Base-by-base conservation (phyloP, 2,888 invertebrate species). In the Smittia aterrima region DNA sequence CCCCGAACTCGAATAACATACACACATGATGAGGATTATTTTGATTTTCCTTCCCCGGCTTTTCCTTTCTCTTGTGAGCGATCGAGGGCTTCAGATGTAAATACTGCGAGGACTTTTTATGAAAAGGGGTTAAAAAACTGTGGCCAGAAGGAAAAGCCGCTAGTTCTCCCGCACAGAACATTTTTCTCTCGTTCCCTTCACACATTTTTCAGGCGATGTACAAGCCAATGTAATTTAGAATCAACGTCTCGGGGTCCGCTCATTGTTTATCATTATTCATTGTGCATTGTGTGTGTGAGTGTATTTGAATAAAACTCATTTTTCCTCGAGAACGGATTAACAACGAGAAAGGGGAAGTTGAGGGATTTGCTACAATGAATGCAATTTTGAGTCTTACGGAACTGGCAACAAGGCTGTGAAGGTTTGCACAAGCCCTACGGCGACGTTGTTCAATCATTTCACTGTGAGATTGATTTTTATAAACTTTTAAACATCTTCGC, bases 121-220 rank as follows among this genome's bases (percentile, higher is more conserved):
- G 27, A 27, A 27, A 71, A 72, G 72, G 71, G 72, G 58, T 58
- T 71, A 71, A 72, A 70, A 70, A 72, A 72, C 72, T 72, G 72
- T 72, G 72, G 72, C 72, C 72, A 72, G 40, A 72, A 70, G 54
- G 25, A 72, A 72, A 72, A 72, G 72, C 72, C 72, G 72, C 72
- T 13, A 72, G 72, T 27, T 72, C 72, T 72, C 72, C 62, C 72
- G 58, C 72, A 62, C 53, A 47, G n/a, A n/a, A 58, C 58, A 58
- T 72, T 62, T 70, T 25, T 20, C 22, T 7, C 16, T 4, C 25
- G 1, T 13, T n/a, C 64, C 6, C 6, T 3, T 25, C 11, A 64
- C n/a, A 13, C 22, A 18, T 58, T 27, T 24, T 64, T 25, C 4
- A 2, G 22, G 58, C 22, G 58, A 20, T 9, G 22, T 27, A 64